Evolutionary conservation across 2,888 invertebrate genomes (phyloP).

Genomic region (Tetramorium bicarinatum): DNA sequence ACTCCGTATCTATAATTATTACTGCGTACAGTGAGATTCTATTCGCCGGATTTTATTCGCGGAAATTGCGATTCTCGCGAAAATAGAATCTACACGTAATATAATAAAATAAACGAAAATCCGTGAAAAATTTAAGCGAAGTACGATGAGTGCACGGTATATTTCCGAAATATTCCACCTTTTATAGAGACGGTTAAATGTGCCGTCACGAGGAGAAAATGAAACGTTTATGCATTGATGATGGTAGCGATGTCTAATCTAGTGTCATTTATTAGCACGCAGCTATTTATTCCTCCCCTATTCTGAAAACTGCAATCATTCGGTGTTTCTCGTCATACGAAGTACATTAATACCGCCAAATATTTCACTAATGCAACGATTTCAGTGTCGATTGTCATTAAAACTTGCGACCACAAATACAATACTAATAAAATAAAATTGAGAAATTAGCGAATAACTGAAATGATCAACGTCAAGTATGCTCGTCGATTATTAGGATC

Average conservation of each 20-base stretch:
- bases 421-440: conserved; percentile 1
- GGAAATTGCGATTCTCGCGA: not conserved
- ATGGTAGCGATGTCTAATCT: not conserved
- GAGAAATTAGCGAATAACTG: conserved; percentile 26
- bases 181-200: not conserved
- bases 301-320: conserved; percentile 2
- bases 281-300: conserved; percentile 5
- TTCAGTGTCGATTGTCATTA: conserved; percentile 6
- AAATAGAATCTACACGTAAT: conserved; percentile 7
- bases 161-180: not conserved
- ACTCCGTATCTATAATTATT: conserved; percentile 44
- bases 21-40: not conserved
- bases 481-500: not conserved
- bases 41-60: conserved; percentile 12
- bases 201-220: not conserved
- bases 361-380: conserved; percentile 28
- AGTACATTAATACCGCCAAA: conserved; percentile 21
- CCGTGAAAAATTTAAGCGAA: conserved; percentile 6
- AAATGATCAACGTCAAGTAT: not conserved
- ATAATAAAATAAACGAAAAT: not conserved
- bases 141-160: not conserved
- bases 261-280: conserved; percentile 9
- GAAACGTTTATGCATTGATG: conserved; percentile 24
- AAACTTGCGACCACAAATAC: not conserved
- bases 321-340: not conserved